Evolutionary conservation across 53 echinoderm and acorn worm species (phyloP).

Genomic region (Echinometra lucunter): DNA sequence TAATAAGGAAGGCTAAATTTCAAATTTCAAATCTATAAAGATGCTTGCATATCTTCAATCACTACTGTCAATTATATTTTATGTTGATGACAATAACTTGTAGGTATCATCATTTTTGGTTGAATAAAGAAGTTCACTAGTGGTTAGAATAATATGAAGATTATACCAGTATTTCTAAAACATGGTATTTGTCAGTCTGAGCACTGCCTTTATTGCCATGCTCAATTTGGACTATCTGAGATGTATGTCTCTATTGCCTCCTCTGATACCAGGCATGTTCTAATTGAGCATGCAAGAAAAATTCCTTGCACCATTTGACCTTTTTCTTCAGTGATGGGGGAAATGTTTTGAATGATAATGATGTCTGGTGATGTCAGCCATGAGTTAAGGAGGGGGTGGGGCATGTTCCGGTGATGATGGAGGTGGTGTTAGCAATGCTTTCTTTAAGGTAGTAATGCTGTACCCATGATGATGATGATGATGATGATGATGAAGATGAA

Average conservation of each 20-base stretch:
- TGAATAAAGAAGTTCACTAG: neutral
- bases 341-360: constrained; percentile 48
- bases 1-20: neutral
- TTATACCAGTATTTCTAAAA: neutral
- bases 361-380: constrained; percentile 23
- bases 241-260: neutral
- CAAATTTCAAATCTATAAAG: neutral
- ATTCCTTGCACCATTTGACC: constrained; percentile 48
- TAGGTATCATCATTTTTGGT: neutral
- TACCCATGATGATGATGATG: constrained; percentile 13
- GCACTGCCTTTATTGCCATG: neutral
- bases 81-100: neutral
- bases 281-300: neutral
- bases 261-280: constrained; percentile 27
- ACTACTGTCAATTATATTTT: neutral
- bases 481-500: constrained; percentile 38
- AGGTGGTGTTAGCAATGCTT: neutral
- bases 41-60: neutral
- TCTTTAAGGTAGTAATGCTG: neutral
- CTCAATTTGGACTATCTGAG: constrained; percentile 36
- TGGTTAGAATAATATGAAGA: neutral
- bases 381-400: neutral
- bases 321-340: constrained; percentile 32
- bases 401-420: neutral
- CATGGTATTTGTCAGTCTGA: neutral